Evolutionary conservation across 2,113 vertebrate genomes (phyloP), one percentile per base, ranked within the genome.

Genomic region (Apteryx owenii): DNA sequence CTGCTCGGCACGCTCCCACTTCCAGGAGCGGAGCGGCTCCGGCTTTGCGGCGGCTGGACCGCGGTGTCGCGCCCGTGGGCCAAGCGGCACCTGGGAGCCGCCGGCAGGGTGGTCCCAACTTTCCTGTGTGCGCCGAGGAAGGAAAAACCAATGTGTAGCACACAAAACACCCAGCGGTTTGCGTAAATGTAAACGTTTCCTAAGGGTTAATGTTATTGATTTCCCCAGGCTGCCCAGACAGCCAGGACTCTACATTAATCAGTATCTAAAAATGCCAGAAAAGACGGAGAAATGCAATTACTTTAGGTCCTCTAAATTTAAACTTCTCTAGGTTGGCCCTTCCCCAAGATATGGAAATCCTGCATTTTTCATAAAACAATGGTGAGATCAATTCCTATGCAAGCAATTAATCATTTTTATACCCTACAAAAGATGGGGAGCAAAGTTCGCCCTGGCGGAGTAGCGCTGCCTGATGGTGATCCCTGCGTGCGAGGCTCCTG

Each of bases 251-350:
- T 81, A 54, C 90, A 96, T 97, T 97, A 97, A 98, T 96, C 95
- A 96, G 96, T 81, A 95, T 76, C 91, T 97, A 96, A 97, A 97
- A 97, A 96, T 90, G 75, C 89, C 82, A 95, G 92, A 38, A 97
- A 96, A 98, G 94, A 96, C 54, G 96, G 96, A 97, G 97, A 86
- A 97, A 95, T 38, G 6, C 92, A 97, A 97, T 98, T 97, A 96
- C 81, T 96, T 95, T 85, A 48, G 53, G 69, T 92, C 73, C 42
- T 86, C 85, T 91, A 91, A 86, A 91, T 96, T 98, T 86, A 89
- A 82, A 82, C 87, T 97, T 95, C 71, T 96, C 81, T 51, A 68
- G 83, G 81, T 94, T 58, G 97, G 85, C 76, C 54, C 54, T 90
- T 94, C 85, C 90, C 69, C 56, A 83, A 90, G 92, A 96, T 95